Conservation (phyloP, 2,113 vertebrate species). For the Hypocryptadius cinnamomeus region DNA sequence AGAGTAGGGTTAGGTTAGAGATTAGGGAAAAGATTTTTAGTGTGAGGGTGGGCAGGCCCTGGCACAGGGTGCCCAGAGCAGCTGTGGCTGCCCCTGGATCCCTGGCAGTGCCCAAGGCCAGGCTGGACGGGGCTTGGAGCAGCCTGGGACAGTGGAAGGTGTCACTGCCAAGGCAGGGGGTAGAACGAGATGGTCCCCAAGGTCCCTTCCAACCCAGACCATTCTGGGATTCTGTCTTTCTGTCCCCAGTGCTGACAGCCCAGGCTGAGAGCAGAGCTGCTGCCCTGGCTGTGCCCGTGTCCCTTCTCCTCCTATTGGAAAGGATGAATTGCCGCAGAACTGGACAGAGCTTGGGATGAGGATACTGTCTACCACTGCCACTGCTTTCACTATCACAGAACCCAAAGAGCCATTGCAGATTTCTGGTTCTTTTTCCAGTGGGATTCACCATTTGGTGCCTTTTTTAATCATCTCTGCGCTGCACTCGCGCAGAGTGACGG, state of each 20-base stretch:
- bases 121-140: neutral
- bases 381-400: neutral
- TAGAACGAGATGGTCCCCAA: rapidly evolving
- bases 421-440: neutral
- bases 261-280: neutral
- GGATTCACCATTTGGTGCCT: neutral
- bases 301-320: neutral
- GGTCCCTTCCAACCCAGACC: neutral
- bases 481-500: neutral
- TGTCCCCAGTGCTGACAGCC: neutral
- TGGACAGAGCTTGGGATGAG: neutral
- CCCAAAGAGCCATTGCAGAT: neutral
- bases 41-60: rapidly evolving
- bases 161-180: neutral
- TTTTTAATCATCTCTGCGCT: neutral
- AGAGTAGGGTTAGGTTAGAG: neutral
- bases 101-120: neutral
- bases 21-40: neutral
- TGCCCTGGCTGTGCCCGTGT: rapidly evolving
- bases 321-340: neutral
- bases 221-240: neutral
- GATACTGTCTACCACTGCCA: rapidly evolving
- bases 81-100: neutral
- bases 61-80: neutral
- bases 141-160: rapidly evolving